These are phyloP conservation scores for Athrips mouffetella DNA, from an alignment of 2,888 invertebrate genomes.

Conservation along the genomic window DNA sequence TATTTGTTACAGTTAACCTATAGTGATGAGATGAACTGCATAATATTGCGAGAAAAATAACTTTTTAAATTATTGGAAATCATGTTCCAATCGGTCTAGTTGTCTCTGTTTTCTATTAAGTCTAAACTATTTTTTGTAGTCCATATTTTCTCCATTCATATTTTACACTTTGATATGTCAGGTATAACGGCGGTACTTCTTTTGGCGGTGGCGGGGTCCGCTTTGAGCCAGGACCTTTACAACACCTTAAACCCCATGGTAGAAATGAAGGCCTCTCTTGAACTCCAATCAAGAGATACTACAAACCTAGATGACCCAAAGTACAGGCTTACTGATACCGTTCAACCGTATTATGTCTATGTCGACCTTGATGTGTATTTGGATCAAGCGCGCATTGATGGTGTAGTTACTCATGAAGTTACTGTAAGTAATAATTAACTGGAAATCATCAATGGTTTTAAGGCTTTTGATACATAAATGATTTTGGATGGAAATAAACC, in stretches of 20 bases:
- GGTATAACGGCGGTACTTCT: conserved; percentile 26
- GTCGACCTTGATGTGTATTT: conserved; percentile 59
- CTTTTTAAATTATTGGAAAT: too few relatives aligned
- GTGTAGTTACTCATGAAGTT: conserved; percentile 38
- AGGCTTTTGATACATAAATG: too few relatives aligned
- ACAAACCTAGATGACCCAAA: conserved; percentile 53
- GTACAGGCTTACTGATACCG: conserved; percentile 51
- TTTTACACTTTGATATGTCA: conserved; percentile 24
- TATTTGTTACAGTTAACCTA: too few relatives aligned
- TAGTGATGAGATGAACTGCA: too few relatives aligned
- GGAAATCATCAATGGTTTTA: too few relatives aligned
- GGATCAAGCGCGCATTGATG: conserved; percentile 45
- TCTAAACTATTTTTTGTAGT: too few relatives aligned
- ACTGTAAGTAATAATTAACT: conserved; percentile 40
- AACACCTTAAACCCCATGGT: conserved; percentile 34
- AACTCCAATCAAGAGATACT: conserved; percentile 28
- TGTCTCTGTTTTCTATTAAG: too few relatives aligned
- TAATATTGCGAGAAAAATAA: too few relatives aligned
- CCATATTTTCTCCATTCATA: too few relatives aligned
- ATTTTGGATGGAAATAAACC: too few relatives aligned
- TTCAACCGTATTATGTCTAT: conserved; percentile 45
- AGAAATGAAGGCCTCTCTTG: conserved; percentile 52
- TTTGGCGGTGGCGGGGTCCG: neutral
- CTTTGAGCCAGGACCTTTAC: neutral
- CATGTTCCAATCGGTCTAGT: too few relatives aligned